Evolutionary conservation across 2,888 invertebrate genomes (phyloP).

Genomic region (Malthinus seriepunctatus): DNA sequence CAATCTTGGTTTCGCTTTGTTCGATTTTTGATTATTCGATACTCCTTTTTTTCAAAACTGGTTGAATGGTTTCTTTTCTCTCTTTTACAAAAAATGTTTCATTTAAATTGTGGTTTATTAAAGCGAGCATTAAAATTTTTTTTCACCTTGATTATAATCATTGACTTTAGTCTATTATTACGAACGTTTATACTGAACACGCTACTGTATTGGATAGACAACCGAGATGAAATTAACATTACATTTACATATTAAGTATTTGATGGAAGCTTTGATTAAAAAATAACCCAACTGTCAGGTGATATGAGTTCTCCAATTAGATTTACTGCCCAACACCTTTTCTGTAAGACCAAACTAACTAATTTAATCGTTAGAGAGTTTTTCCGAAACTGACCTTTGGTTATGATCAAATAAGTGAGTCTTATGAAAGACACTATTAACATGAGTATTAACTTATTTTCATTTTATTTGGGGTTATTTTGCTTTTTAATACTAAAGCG

Average conservation of each 20-base stretch:
- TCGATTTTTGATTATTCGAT: conserved; percentile 14
- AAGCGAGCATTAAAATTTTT: conserved; percentile 4
- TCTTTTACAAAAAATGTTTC: neutral
- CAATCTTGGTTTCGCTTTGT: conserved; percentile 11
- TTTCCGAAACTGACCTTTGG: no score
- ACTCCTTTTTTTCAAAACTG: conserved; percentile 2
- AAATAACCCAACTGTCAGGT: no score
- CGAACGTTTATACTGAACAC: neutral
- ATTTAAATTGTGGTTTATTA: conserved; percentile 1
- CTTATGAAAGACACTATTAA: no score
- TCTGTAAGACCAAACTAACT: no score
- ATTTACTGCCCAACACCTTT: no score
- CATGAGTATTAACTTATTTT: no score
- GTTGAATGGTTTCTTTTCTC: conserved; percentile 6
- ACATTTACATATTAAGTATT: neutral
- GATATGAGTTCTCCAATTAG: no score
- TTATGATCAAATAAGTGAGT: no score
- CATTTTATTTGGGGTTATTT: no score
- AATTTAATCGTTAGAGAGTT: no score
- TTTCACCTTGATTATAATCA: neutral
- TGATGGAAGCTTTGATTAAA: no score
- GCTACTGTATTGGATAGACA: conserved; percentile 3
- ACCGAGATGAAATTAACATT: neutral
- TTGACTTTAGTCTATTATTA: neutral
- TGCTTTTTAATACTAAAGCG: no score